phyloP scores from a whole-genome alignment of 2,888 invertebrate species.

The Synanthedon andrenaeformis region DNA sequence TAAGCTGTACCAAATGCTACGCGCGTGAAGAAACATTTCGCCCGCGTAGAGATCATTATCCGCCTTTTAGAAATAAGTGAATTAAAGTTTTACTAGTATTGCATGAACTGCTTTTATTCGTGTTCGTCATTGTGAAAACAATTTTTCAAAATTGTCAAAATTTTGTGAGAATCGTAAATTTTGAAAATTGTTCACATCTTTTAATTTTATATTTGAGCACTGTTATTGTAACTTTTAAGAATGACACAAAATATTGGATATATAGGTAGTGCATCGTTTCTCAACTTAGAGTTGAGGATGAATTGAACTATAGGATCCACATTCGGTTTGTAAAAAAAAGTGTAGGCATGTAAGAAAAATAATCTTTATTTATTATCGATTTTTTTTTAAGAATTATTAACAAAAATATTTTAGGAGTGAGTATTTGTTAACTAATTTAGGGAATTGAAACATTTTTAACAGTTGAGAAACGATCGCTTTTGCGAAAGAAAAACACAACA shows the following conservation, averaged over 20 bases:
- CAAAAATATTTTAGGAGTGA: no score
- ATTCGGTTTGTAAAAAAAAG: no score
- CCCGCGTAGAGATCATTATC: slow-evolving; percentile 47
- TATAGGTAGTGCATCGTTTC: no score
- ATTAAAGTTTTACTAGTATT: neutral
- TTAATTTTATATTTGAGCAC: neutral
- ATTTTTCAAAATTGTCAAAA: neutral
- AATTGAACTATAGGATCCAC: neutral
- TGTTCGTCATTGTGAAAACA: no score
- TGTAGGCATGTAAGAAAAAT: no score
- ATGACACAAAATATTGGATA: neutral
- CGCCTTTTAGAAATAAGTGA: slow-evolving; percentile 41
- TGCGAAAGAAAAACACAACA: slow-evolving; percentile 3
- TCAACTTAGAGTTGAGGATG: neutral
- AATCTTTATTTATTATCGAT: no score
- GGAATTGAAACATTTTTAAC: no score
- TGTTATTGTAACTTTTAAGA: neutral
- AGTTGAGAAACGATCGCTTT: no score
- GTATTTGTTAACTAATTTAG: no score
- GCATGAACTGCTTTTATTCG: no score
- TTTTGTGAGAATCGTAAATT: neutral
- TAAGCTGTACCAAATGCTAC: neutral
- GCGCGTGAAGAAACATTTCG: slow-evolving; percentile 20
- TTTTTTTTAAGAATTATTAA: no score
- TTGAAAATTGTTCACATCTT: neutral